Evolutionary conservation across 2,888 invertebrate genomes (phyloP).

Genomic region (Charanyca ferruginea): DNA sequence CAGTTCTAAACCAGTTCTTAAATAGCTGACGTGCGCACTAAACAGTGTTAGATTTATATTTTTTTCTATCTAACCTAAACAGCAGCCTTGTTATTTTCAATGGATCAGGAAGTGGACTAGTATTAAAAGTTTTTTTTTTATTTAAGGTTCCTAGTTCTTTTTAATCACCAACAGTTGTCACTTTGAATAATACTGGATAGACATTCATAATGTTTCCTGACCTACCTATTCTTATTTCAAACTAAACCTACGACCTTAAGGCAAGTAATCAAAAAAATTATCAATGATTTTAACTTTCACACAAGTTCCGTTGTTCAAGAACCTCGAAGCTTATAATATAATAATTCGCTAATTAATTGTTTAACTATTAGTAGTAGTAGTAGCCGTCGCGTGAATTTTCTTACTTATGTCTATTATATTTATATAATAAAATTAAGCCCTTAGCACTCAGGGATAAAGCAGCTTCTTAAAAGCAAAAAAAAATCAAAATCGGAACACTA

Average conservation of each 20-base stretch:
- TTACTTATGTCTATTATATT: no score
- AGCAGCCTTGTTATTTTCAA: not conserved
- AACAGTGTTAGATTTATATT: not conserved
- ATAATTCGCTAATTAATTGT: not conserved
- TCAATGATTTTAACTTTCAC: constrained; percentile 11
- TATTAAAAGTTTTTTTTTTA: not conserved
- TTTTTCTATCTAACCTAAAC: not conserved
- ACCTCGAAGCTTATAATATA: not conserved
- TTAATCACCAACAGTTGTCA: not conserved
- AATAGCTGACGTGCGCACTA: not conserved
- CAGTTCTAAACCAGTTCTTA: constrained; percentile 2
- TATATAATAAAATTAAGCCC: no score
- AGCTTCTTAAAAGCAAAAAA: no score
- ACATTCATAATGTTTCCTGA: not conserved
- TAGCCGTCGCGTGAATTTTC: not conserved
- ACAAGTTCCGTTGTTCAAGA: not conserved
- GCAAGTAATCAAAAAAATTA: not conserved
- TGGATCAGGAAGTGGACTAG: not conserved
- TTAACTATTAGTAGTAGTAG: not conserved
- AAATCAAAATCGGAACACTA: no score
- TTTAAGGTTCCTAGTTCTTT: not conserved
- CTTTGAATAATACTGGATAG: no score
- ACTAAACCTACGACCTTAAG: not conserved
- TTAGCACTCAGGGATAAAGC: no score
- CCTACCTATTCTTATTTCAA: not conserved